Percentiles rank a stretch among this genome's conserved stretches.
These are phyloP conservation scores for Epinotia nisella DNA, from an alignment of 2,888 invertebrate species.

Conservation along the genomic window DNA sequence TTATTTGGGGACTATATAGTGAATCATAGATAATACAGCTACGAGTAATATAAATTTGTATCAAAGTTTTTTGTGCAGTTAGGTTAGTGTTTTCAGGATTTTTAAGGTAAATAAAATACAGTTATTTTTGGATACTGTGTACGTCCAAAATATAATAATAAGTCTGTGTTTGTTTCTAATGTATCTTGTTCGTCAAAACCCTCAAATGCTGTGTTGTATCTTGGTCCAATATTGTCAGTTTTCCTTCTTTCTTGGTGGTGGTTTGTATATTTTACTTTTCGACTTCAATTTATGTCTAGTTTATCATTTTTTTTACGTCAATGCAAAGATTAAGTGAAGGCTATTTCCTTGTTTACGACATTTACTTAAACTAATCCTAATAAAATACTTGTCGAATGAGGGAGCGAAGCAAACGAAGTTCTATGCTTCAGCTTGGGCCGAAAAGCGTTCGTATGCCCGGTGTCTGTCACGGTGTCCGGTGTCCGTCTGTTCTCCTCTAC, in stretches of 20 bases:
- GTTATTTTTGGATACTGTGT: conserved; percentile 35
- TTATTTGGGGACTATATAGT: too few relatives aligned
- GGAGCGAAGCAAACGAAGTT: too few relatives aligned
- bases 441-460: too few relatives aligned
- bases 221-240: conserved; percentile 10
- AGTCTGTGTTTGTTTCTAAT: conserved; percentile 20
- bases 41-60: not conserved
- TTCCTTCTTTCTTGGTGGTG: conserved; percentile 15
- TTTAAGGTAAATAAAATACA: conserved; percentile 25
- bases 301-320: conserved; percentile 6
- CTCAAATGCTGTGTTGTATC: conserved; percentile 1
- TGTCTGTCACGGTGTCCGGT: too few relatives aligned
- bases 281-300: not conserved
- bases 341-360: not conserved
- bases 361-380: too few relatives aligned
- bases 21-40: too few relatives aligned
- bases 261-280: conserved; percentile 2
- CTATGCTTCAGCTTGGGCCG: too few relatives aligned
- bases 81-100: conserved; percentile 23
- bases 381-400: too few relatives aligned
- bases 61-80: not conserved
- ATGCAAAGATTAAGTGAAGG: not conserved
- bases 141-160: conserved; percentile 16
- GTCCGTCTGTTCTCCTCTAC: too few relatives aligned
- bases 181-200: not conserved